These are phyloP conservation scores for Tarsius wallacei DNA, from an alignment of 2,797 vertebrate genomes.

Conservation along the genomic window DNA sequence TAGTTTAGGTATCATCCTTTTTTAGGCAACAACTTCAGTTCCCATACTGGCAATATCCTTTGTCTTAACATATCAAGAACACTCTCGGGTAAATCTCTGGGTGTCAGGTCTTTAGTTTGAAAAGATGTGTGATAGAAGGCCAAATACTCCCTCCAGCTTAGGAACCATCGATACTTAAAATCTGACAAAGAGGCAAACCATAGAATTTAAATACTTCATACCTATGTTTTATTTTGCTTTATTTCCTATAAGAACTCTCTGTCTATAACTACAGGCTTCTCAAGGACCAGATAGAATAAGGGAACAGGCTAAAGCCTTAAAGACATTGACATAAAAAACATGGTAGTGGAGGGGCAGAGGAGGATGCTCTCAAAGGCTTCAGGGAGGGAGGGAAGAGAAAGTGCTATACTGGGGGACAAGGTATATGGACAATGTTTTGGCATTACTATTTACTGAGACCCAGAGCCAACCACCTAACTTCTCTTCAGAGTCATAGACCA, in stretches of 20 bases:
- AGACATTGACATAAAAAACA: not conserved
- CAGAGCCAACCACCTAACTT: not conserved
- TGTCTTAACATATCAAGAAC: not conserved
- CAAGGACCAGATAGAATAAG: not conserved
- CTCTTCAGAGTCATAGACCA: not conserved
- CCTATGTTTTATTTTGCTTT: constrained; percentile 29
- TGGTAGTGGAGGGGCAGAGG: too few relatives aligned
- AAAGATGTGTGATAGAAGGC: not conserved
- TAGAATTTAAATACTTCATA: constrained; percentile 40
- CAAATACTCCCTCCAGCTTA: not conserved
- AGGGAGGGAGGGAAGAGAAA: not conserved
- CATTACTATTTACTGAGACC: not conserved
- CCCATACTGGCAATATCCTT: not conserved
- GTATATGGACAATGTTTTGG: not conserved
- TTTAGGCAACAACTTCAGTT: constrained; percentile 41
- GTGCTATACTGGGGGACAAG: not conserved
- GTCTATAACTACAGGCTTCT: not conserved
- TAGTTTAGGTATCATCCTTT: not conserved
- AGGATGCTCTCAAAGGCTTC: not conserved
- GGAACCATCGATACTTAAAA: not conserved
- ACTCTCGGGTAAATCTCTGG: not conserved
- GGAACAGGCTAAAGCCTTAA: not conserved
- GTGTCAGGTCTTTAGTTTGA: constrained; percentile 42
- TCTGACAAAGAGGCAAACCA: not conserved
- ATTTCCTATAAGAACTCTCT: not conserved